phyloP scores from a whole-genome alignment of 23 tunicate species.

The Halocynthia roretzi region DNA sequence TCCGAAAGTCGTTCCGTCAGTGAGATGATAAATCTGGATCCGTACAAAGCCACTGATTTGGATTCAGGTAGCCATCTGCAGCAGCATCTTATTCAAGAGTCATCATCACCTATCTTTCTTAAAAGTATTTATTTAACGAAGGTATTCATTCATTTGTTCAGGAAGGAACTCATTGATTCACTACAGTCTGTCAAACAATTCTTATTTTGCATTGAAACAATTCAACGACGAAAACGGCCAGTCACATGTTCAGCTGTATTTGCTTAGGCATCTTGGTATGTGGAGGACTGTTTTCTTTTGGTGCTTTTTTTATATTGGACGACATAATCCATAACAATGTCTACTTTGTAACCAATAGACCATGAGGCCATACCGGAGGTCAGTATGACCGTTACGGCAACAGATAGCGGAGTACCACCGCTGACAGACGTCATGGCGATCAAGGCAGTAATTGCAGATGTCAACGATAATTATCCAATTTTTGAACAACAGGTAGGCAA shows the following conservation, averaged over 20 bases:
- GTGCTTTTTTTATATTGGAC: neutral
- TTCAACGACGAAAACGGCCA: slow-evolving; percentile 25
- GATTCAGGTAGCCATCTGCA: slow-evolving; percentile 34
- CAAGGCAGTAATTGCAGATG: slow-evolving; percentile 34
- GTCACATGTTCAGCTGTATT: slow-evolving; percentile 31
- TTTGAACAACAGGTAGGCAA: slow-evolving; percentile 41
- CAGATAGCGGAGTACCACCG: slow-evolving; percentile 35
- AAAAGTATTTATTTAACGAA: neutral
- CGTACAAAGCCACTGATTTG: slow-evolving; percentile 39
- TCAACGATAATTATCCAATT: slow-evolving; percentile 53
- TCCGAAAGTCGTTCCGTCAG: slow-evolving; percentile 44
- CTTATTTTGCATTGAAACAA: slow-evolving; percentile 20
- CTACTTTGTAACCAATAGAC: slow-evolving; percentile 19
- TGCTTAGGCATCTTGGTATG: slow-evolving; percentile 44
- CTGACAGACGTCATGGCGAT: slow-evolving; percentile 24
- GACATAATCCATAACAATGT: neutral
- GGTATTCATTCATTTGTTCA: neutral
- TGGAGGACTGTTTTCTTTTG: neutral
- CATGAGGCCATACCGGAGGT: slow-evolving; percentile 26
- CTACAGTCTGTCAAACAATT: slow-evolving; percentile 35
- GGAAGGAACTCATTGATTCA: slow-evolving; percentile 54
- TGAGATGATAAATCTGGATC: slow-evolving; percentile 41
- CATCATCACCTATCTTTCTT: too few relatives aligned
- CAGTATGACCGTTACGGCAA: slow-evolving; percentile 29
- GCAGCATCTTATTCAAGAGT: too few relatives aligned